These are phyloP conservation scores for Lamellibrachia columna DNA, from an alignment of 2,888 invertebrate species.

Conservation along the genomic window DNA sequence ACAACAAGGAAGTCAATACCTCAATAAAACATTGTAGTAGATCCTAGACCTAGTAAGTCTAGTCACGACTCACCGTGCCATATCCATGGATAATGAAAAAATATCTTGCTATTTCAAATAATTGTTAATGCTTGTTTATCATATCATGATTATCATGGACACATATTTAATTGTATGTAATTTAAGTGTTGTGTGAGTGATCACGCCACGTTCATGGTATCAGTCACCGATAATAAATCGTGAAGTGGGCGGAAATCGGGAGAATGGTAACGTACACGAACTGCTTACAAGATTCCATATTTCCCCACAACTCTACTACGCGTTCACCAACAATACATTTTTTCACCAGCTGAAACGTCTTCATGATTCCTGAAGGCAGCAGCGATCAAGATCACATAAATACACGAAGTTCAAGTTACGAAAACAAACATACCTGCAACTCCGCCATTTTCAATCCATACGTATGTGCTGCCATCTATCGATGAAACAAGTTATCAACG, in stretches of 20 bases:
- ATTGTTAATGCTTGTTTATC: background rate
- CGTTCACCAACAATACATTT: background rate
- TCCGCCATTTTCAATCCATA: background rate
- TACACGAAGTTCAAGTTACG: background rate
- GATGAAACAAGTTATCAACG: background rate
- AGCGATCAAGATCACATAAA: background rate
- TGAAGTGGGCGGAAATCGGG: slow-evolving; percentile 10
- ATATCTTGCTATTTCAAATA: background rate
- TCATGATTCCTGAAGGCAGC: background rate
- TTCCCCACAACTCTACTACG: background rate
- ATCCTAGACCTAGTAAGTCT: too few species aligned
- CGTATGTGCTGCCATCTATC: background rate
- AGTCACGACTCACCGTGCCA: too few species aligned
- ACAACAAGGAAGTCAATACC: too few species aligned
- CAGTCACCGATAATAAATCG: background rate
- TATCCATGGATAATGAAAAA: background rate
- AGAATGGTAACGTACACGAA: slow-evolving; percentile 10
- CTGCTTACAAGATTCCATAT: background rate
- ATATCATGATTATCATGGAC: background rate
- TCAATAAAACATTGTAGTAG: too few species aligned
- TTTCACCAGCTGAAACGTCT: background rate
- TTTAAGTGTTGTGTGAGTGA: background rate
- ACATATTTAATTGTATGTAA: background rate
- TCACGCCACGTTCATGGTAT: background rate
- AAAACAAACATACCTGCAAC: slow-evolving; percentile 6